phyloP scores from a whole-genome alignment of 2,888 invertebrate genomes.

The Tolmerus cingulatus region DNA sequence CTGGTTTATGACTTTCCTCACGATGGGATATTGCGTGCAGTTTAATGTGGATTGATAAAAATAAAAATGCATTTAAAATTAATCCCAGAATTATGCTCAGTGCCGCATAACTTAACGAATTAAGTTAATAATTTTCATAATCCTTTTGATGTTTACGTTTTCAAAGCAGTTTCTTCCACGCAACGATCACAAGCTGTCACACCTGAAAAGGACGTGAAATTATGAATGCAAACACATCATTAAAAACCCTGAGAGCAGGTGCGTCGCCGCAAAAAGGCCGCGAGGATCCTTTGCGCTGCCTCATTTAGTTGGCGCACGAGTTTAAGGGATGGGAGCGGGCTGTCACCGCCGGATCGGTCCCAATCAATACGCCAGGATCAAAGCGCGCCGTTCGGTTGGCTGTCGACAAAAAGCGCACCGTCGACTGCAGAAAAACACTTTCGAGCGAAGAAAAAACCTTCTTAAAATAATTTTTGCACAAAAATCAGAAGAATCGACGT shows the following conservation, averaged over 20 bases:
- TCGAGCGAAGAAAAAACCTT: conserved; percentile 8
- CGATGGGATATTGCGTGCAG: too few species aligned
- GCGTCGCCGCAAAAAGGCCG: background rate
- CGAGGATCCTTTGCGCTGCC: background rate
- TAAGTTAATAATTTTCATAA: background rate
- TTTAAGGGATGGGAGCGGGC: conserved; percentile 22
- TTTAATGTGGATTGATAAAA: too few species aligned
- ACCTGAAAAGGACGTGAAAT: background rate
- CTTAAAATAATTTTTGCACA: conserved; percentile 40
- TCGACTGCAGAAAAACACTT: background rate
- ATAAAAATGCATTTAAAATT: too few species aligned
- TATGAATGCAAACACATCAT: conserved; percentile 10
- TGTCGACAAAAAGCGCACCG: background rate
- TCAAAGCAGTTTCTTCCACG: background rate
- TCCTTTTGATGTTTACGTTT: background rate
- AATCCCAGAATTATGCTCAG: too few species aligned
- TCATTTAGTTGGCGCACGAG: conserved; percentile 35
- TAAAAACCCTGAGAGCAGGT: conserved; percentile 4
- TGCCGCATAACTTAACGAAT: background rate
- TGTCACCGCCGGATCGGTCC: background rate
- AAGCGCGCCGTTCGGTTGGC: background rate
- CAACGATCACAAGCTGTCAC: background rate
- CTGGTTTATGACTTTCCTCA: too few species aligned
- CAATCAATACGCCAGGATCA: conserved; percentile 17
- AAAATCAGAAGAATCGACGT: conserved; percentile 35